These are phyloP conservation scores for Ceyx margarethae DNA, from an alignment of 2,113 vertebrate genomes.

Conservation along the genomic window DNA sequence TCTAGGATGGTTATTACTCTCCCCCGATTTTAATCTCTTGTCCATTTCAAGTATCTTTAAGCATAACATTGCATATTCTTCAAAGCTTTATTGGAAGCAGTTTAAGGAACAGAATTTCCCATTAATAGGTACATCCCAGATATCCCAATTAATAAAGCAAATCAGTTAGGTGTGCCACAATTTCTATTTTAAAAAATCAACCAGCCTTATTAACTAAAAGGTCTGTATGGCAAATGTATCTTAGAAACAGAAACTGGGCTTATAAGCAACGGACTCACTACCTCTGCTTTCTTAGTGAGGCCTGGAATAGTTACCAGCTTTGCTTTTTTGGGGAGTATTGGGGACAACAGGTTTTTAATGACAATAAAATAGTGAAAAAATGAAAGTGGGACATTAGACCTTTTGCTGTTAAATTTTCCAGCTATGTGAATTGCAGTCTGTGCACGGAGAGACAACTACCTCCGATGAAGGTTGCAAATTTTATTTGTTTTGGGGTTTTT, in stretches of 20 bases:
- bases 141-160: not conserved
- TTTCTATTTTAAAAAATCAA: not conserved
- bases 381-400: not conserved
- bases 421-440: not conserved
- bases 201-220: not conserved
- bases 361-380: not conserved
- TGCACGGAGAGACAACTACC: fast-evolving
- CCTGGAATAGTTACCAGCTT: not conserved
- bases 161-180: not conserved
- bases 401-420: not conserved
- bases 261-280: not conserved
- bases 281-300: not conserved
- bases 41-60: not conserved
- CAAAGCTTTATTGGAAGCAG: not conserved
- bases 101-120: not conserved
- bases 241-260: not conserved
- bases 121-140: not conserved
- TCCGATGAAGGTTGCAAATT: fast-evolving
- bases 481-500: not conserved
- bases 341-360: not conserved
- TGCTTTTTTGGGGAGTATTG: not conserved
- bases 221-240: not conserved
- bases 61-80: not conserved
- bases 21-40: not conserved
- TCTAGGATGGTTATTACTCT: not conserved